Conservation (phyloP, 2,888 invertebrate species). For the Philhelius pedissequus region DNA sequence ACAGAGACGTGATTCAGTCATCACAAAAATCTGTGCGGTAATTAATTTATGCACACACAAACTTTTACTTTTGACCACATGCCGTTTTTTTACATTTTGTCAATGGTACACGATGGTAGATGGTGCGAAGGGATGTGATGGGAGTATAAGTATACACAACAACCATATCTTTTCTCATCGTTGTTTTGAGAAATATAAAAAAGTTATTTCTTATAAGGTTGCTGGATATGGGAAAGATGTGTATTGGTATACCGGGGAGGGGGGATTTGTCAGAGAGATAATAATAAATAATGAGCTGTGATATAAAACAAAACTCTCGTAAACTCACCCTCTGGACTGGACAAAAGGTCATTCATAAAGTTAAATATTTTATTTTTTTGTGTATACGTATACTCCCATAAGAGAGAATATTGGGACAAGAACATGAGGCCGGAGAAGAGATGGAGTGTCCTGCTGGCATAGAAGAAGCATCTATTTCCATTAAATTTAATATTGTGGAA, state of each 20-base stretch:
- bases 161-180: background rate
- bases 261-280: conserved; percentile 38
- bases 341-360: conserved; percentile 62
- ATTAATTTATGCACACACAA: conserved; percentile 42
- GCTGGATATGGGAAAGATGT: background rate
- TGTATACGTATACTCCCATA: background rate
- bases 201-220: conserved; percentile 19
- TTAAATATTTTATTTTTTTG: conserved; percentile 54
- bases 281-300: conserved; percentile 66
- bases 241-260: background rate
- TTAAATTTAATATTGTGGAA: conserved; percentile 62
- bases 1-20: conserved; percentile 64
- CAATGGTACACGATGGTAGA: background rate
- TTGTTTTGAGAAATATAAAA: conserved; percentile 13
- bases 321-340: conserved; percentile 41
- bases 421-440: too few species aligned
- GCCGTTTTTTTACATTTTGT: conserved; percentile 54
- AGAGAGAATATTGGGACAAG: conserved; percentile 22
- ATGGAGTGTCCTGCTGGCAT: conserved; percentile 25
- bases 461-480: conserved; percentile 61
- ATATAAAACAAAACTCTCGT: conserved; percentile 67
- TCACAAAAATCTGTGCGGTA: conserved; percentile 61
- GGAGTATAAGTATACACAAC: too few species aligned
- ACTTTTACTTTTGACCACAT: conserved; percentile 49
- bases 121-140: conserved; percentile 1